Base-by-base conservation (phyloP, 2,888 invertebrate genomes). In the Homarus gammarus region DNA sequence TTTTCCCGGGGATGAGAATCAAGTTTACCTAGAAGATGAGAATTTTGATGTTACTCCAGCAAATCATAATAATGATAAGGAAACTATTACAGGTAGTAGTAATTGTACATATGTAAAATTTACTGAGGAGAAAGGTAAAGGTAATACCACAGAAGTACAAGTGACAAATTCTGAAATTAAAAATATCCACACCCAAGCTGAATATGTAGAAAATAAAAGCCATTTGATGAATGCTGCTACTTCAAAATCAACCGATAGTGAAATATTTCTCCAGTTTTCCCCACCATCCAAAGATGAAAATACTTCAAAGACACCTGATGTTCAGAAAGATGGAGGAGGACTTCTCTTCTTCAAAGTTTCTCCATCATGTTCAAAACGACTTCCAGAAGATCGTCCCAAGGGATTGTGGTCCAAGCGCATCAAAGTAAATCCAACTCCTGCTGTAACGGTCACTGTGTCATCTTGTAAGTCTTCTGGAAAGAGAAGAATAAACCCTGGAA, bases 261-360 rank as follows among this genome's bases (percentile, higher is more conserved):
- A 27, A 27, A 56, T 22, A 56, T 10, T 8, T 8, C 27, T 27
- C 64, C 31, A 44, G 44, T 5, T 64, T 10, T 64, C 27, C 15
- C n/a, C 31, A 5, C 6, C 64, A 0, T 64, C 75, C 10, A 27
- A 8, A 44, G 27, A 40, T 44, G 75, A 75, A 44, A 40, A n/a
- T 31, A 75, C 49, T 27, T 15, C 44, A 27, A 33, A 44, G n/a
- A 44, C 40, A 40, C 27, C 10, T 44, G 75, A 75, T 15, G 0
- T 36, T 5, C n/a, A n/a, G 10, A n/a, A 44, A 33, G 36, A 78
- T 18, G 61, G 38, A 84, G 49, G 31, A 68, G 36, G 91, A 84
- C 36, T 84, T 81, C 44, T 87, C 61, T 91, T 91, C 70, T 84
- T 92, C 49, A 78, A 86, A 75, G 87, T 92, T 10, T 91, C 92